Evolutionary conservation across 2,888 invertebrate genomes (phyloP), one percentile per base, ranked within the genome.

Genomic region (Xestoiulus laeticollis): DNA sequence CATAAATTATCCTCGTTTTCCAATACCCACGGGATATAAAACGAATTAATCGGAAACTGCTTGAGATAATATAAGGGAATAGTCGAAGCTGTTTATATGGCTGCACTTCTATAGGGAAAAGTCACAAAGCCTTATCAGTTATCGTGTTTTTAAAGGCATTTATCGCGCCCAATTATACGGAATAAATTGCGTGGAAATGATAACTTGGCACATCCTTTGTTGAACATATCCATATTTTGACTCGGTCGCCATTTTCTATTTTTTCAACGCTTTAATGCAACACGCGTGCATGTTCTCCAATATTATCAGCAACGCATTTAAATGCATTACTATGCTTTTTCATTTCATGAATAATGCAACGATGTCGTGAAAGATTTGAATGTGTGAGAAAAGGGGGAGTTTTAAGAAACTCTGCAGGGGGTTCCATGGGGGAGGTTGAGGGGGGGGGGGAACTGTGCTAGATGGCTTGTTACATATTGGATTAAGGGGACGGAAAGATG

Each of bases 271-370:
- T 68, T 68, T 68, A 22, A 22, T 68, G 68, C 22, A 1, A 19
- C 68, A 22, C 5, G n/a, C 84, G 38, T 44, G 85, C 38, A 44
- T 85, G 38, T 48, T 44, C 48, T 38, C 85, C 48, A 44, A 44
- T 85, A 44, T 85, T 85, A 85, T 85, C 43, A 85, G 48, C 85
- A 44, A 43, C 85, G 26, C 85, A 85, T 85, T 85, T 85, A 85
- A 85, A 85, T 85, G 85, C 85, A 85, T 85, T 85, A 44, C 85
- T 85, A 48, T 85, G 85, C 85, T 44, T 85, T 85, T 85, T 85
- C 85, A 44, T 85, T 85, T 48, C 85, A 85, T 85, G 85, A 85
- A 85, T 85, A 85, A 85, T 85, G 33, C 85, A 85, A 44, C 85
- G 48, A 44, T 85, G 85, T 48, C 48, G 85, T 85, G 85, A 85